phyloP scores from a whole-genome alignment of 2,797 vertebrate species.

The Vireo griseus region DNA sequence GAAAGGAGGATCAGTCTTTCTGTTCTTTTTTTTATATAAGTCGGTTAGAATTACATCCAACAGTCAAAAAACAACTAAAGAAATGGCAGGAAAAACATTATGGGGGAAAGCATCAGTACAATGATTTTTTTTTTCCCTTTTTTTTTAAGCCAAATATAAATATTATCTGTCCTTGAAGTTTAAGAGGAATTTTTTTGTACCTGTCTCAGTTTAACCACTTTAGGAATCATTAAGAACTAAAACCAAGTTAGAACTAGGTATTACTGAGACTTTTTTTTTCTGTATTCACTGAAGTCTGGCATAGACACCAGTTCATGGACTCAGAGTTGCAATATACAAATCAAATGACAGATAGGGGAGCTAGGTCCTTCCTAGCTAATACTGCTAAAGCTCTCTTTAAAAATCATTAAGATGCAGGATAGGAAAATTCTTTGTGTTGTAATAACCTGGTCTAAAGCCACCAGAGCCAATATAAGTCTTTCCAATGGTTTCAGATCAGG shows the following conservation, averaged over 20 bases:
- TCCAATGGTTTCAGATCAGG: neutral
- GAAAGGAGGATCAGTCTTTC: neutral
- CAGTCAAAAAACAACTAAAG: neutral
- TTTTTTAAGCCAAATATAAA: neutral
- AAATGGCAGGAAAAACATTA: neutral
- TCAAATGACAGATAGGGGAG: neutral
- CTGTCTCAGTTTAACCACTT: neutral
- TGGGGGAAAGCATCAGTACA: neutral
- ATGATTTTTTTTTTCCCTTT: neutral
- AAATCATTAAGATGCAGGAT: neutral
- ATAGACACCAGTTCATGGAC: neutral
- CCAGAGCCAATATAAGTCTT: neutral
- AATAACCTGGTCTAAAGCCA: neutral
- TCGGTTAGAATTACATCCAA: neutral
- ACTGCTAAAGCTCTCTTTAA: neutral
- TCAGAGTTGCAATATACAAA: neutral
- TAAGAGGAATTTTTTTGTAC: neutral
- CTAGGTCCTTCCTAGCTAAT: neutral
- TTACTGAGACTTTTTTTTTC: neutral
- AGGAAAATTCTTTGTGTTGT: neutral
- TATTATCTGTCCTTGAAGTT: neutral
- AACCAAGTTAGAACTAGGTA: neutral
- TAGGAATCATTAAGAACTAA: neutral
- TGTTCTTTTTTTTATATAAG: neutral
- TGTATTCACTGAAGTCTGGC: neutral